These are phyloP conservation scores for Acanthisitta chloris DNA, from an alignment of 2,113 vertebrate genomes.

Conservation along the genomic window DNA sequence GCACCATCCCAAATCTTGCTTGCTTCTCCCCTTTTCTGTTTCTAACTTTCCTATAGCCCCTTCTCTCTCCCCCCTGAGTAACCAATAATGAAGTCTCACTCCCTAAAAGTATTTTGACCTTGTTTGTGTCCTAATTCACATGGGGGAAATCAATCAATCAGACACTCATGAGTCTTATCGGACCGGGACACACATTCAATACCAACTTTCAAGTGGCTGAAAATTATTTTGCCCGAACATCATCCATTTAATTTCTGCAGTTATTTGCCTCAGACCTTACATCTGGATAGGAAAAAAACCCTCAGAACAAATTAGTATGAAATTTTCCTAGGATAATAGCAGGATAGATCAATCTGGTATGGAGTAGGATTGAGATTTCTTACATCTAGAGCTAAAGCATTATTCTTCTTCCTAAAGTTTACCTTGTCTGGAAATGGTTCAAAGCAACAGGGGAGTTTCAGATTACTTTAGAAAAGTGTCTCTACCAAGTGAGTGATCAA, in stretches of 20 bases:
- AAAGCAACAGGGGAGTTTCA: not conserved
- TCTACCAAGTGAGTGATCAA: accelerated
- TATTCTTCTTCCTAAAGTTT: not conserved
- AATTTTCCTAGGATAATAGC: not conserved
- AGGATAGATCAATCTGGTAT: not conserved
- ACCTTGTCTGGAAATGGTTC: not conserved
- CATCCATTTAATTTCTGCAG: not conserved
- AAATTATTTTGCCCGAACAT: constrained; percentile 10
- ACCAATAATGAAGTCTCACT: too few relatives aligned
- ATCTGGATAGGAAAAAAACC: not conserved
- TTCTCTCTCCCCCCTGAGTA: too few relatives aligned
- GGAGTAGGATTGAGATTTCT: not conserved
- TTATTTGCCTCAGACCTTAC: not conserved
- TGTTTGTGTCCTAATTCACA: too few relatives aligned
- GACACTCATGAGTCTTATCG: too few relatives aligned
- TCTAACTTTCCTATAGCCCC: too few relatives aligned
- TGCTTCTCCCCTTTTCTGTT: too few relatives aligned
- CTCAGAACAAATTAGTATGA: not conserved
- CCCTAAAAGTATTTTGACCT: too few relatives aligned
- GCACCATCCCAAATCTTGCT: too few relatives aligned
- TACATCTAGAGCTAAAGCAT: not conserved
- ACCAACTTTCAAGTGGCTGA: not conserved
- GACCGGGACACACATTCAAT: too few relatives aligned
- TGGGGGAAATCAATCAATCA: too few relatives aligned
- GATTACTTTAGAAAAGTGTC: not conserved